A percentile compares a stretch with the other conserved stretches of the same genome.
Conservation (phyloP, 2,113 vertebrate genomes). For the Mobula birostris region DNA sequence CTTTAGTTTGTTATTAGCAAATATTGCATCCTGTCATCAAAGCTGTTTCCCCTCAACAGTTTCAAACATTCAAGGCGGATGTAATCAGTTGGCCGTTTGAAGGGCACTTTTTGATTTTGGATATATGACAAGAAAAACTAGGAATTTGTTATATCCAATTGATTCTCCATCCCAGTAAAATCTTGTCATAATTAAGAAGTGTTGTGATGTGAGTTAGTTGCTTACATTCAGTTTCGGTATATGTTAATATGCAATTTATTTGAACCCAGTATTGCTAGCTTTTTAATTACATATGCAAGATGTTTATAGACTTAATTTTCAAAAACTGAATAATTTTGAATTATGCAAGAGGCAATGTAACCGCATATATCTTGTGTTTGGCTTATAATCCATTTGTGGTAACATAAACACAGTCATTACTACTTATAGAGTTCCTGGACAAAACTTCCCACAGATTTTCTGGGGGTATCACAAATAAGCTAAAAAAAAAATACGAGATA, state of each 20-base stretch:
- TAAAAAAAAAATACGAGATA: not conserved
- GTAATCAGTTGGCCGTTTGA: not conserved
- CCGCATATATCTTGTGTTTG: not conserved
- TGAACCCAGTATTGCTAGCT: not conserved
- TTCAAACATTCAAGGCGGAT: not conserved
- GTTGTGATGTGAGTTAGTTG: not conserved
- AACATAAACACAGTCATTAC: not conserved
- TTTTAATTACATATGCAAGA: not conserved
- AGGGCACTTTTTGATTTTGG: not conserved
- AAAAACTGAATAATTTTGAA: not conserved
- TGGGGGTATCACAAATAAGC: not conserved
- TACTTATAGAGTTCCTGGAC: not conserved
- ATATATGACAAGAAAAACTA: not conserved
- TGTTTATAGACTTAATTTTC: not conserved
- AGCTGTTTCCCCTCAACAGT: not conserved
- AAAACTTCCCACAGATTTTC: not conserved
- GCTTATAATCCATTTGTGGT: not conserved
- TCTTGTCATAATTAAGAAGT: not conserved
- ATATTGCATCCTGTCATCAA: constrained; percentile 20
- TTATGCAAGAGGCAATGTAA: not conserved
- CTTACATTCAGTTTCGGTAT: not conserved
- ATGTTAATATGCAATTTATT: not conserved
- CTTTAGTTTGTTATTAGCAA: not conserved
- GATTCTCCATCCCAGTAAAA: not conserved
- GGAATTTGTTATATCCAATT: constrained; percentile 10